Evolutionary conservation across 2,113 vertebrate species (phyloP).

Genomic region (Gyps fulvus): DNA sequence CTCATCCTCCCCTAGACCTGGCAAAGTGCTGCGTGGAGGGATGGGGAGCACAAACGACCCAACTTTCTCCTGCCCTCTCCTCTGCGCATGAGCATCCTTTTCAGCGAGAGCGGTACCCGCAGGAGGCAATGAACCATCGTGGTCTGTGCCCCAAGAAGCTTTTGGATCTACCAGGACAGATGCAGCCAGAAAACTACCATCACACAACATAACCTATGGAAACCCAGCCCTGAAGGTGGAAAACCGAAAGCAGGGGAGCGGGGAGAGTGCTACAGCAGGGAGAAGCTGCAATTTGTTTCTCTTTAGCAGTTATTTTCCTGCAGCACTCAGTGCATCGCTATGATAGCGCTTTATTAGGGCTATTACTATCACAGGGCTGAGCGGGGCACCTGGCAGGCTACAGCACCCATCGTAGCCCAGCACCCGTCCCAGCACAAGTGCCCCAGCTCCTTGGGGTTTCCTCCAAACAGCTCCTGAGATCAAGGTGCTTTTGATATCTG

Average conservation of each 20-base stretch:
- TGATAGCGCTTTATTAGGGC: not conserved
- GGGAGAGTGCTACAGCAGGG: not conserved
- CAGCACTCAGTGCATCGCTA: rapidly evolving
- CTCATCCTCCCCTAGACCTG: not conserved
- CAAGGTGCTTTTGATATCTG: not conserved
- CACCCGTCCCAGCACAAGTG: not conserved
- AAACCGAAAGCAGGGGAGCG: not conserved
- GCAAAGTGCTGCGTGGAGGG: rapidly evolving
- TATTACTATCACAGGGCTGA: not conserved
- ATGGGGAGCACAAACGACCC: not conserved
- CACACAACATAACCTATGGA: not conserved
- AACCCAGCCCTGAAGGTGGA: not conserved
- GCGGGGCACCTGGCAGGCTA: not conserved
- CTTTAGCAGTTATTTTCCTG: not conserved
- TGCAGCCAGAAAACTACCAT: not conserved
- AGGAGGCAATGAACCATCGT: rapidly evolving
- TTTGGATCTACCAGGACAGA: not conserved
- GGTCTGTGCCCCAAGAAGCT: not conserved
- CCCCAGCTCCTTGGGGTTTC: not conserved
- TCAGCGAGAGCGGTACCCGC: rapidly evolving
- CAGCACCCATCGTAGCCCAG: not conserved
- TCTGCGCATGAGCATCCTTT: rapidly evolving
- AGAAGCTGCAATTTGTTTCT: rapidly evolving
- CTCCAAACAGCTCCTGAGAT: not conserved
- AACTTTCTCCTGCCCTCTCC: not conserved